These are phyloP conservation scores for Sardina pilchardus DNA, from an alignment of 2,113 vertebrate species.

Conservation along the genomic window DNA sequence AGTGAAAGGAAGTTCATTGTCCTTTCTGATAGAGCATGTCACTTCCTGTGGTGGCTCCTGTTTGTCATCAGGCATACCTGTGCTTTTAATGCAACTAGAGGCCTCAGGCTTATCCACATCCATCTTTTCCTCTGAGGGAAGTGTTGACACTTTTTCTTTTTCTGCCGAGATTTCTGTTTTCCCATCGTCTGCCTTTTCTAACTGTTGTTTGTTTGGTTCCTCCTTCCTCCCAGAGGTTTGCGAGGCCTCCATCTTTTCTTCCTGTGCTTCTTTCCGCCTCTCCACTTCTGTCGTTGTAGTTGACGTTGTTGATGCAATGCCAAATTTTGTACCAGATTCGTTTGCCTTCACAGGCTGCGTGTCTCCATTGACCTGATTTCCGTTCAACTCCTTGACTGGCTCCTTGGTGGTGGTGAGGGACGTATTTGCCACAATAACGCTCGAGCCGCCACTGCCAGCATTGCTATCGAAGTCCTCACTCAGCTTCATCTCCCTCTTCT, in stretches of 20 bases:
- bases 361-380: conserved; percentile 86
- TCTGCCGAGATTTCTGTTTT: not conserved
- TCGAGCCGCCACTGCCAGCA: conserved; percentile 43
- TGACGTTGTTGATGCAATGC: not conserved
- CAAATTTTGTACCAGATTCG: not conserved
- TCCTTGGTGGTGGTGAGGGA: conserved; percentile 79
- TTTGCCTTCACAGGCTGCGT: conserved; percentile 42
- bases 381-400: conserved; percentile 66
- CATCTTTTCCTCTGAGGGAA: conserved; percentile 28
- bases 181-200: not conserved
- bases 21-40: not conserved
- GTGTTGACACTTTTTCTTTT: not conserved
- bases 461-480: conserved; percentile 86
- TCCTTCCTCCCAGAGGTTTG: not conserved
- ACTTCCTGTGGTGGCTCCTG: conserved; percentile 29
- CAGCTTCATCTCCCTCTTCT: conserved; percentile 95
- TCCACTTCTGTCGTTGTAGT: conserved; percentile 12
- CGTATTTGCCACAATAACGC: conserved; percentile 52
- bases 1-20: not conserved
- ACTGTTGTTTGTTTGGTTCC: not conserved
- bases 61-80: conserved; percentile 11
- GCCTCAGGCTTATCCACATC: conserved; percentile 24
- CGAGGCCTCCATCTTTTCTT: conserved; percentile 15
- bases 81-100: not conserved
- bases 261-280: not conserved